Percentiles rank a stretch among this genome's conserved stretches.
phyloP scores from a whole-genome alignment of 2,888 invertebrate genomes.

The Trileptium ribeirensis region DNA sequence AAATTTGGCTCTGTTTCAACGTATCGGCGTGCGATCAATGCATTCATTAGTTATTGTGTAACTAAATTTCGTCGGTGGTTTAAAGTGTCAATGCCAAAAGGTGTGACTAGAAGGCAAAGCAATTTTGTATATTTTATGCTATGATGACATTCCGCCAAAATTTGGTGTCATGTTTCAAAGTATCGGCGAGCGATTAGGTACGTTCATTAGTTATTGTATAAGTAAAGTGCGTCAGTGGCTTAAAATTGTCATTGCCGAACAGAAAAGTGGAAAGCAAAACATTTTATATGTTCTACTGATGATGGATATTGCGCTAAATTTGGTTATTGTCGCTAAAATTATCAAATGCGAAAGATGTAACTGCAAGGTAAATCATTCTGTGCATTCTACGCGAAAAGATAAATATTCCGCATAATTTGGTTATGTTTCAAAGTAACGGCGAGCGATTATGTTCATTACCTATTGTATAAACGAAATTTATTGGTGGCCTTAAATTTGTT shows the following conservation, averaged over 20 bases:
- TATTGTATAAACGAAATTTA: slow-evolving; percentile 22
- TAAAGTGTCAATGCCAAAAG: slow-evolving; percentile 28
- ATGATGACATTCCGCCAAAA: slow-evolving; percentile 88
- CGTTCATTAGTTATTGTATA: slow-evolving; percentile 59
- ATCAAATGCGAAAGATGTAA: no score
- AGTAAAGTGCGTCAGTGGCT: slow-evolving; percentile 20
- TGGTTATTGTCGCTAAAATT: no score
- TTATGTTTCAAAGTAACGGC: slow-evolving; percentile 93
- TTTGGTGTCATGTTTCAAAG: slow-evolving; percentile 90
- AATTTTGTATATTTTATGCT: slow-evolving; percentile 73
- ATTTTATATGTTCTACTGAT: no score
- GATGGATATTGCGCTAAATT: no score
- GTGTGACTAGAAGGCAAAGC: slow-evolving; percentile 79
- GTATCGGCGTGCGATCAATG: no score
- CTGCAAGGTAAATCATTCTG: no score
- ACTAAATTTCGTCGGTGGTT: slow-evolving; percentile 21
- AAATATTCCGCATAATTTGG: slow-evolving; percentile 85
- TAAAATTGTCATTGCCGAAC: slow-evolving; percentile 27
- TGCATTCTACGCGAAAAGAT: slow-evolving; percentile 67
- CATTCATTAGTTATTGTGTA: slow-evolving; percentile 59
- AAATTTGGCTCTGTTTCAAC: slow-evolving; percentile 95
- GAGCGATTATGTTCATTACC: slow-evolving; percentile 73
- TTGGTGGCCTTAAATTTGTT: no score
- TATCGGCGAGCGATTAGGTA: slow-evolving; percentile 92
- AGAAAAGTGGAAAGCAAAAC: no score